A percentile compares a stretch with the other conserved stretches of the same genome.
These are phyloP conservation scores for Gobionotothen gibberifrons DNA, from an alignment of 2,797 vertebrate species.

Conservation along the genomic window DNA sequence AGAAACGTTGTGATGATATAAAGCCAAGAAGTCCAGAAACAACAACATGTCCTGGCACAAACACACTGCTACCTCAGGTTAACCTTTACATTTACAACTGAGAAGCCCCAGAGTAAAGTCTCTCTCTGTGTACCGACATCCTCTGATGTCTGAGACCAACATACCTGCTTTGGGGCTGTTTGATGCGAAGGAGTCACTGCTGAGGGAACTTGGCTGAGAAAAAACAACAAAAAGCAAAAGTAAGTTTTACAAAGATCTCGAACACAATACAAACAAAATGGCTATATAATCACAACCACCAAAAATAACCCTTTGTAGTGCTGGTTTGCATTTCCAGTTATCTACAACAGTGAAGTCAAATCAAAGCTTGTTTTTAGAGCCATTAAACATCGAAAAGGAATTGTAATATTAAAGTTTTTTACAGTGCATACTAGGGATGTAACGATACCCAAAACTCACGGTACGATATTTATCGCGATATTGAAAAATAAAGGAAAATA, in stretches of 20 bases:
- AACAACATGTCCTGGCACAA: slow-evolving; percentile 2
- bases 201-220: slow-evolving; percentile 88
- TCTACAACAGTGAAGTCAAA: neutral
- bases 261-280: slow-evolving; percentile 29
- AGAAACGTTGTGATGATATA: neutral
- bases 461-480: no score
- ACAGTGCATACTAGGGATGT: neutral
- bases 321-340: slow-evolving; percentile 6
- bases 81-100: slow-evolving; percentile 9
- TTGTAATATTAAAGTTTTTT: neutral
- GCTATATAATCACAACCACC: neutral
- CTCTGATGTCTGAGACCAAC: neutral
- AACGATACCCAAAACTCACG: no score
- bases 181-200: slow-evolving; percentile 88
- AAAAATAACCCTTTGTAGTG: slow-evolving; percentile 5
- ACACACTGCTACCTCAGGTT: neutral
- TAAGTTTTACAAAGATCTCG: slow-evolving; percentile 17
- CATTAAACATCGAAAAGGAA: neutral
- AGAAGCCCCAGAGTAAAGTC: neutral
- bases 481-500: no score
- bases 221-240: slow-evolving; percentile 29
- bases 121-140: neutral
- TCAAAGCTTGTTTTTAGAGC: slow-evolving; percentile 1
- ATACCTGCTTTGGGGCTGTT: slow-evolving; percentile 89
- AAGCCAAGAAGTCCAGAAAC: neutral